Evolutionary conservation across 2,797 vertebrate genomes (phyloP).

Genomic region (Sebastiscus tertius): DNA sequence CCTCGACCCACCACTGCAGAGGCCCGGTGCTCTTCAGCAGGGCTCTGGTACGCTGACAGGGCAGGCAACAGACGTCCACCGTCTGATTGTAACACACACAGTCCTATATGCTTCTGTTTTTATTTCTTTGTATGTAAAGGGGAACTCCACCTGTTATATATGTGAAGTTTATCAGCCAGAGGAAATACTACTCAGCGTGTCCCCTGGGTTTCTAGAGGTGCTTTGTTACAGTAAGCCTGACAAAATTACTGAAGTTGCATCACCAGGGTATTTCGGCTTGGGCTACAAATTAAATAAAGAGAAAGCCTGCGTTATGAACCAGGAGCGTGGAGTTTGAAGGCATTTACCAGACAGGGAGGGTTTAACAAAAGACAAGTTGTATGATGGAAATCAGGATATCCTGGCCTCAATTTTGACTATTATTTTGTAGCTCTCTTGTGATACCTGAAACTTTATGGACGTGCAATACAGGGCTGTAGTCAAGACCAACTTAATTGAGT

Average conservation of each 20-base stretch:
- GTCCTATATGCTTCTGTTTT: not conserved
- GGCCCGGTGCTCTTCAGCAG: slow-evolving; percentile 97
- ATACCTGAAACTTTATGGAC: not conserved
- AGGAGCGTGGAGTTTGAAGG: not conserved
- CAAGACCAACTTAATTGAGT: no score
- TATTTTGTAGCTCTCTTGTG: not conserved
- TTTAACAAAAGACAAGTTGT: not conserved
- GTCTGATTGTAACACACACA: slow-evolving; percentile 11
- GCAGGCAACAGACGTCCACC: slow-evolving; percentile 12
- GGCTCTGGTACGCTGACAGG: slow-evolving; percentile 88
- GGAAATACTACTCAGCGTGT: not conserved
- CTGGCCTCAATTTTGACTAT: not conserved
- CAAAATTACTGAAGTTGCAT: slow-evolving; percentile 13
- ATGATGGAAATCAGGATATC: not conserved
- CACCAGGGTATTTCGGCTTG: not conserved
- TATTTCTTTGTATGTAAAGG: slow-evolving; percentile 4
- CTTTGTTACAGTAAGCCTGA: not conserved
- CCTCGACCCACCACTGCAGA: slow-evolving; percentile 90
- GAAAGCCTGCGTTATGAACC: not conserved
- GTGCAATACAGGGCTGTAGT: no score
- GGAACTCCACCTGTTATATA: not conserved
- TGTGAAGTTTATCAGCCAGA: not conserved
- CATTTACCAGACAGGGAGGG: slow-evolving; percentile 8
- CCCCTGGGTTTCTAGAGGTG: not conserved
- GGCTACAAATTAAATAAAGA: not conserved